Percentiles rank a stretch among this genome's conserved stretches.
Conservation (phyloP, 2,797 vertebrate species). For the Acanthopagrus latus region DNA sequence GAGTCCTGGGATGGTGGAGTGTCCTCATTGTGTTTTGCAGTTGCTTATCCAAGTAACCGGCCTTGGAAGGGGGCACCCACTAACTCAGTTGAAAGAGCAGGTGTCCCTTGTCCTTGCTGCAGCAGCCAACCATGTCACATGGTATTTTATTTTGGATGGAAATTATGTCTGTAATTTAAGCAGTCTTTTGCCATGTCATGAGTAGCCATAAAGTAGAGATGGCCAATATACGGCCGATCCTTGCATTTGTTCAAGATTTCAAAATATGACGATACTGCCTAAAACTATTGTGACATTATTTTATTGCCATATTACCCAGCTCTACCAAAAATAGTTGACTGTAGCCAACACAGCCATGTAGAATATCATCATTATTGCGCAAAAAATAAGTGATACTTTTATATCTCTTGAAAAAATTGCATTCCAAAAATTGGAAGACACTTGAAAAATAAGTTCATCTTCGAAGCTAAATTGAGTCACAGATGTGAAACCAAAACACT, state of each 20-base stretch:
- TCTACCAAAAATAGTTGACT: too few relatives aligned
- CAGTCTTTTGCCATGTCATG: not conserved
- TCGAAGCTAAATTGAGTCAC: not conserved
- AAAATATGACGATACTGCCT: too few relatives aligned
- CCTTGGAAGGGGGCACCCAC: too few relatives aligned
- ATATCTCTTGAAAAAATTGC: not conserved
- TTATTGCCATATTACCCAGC: too few relatives aligned
- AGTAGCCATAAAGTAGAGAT: not conserved
- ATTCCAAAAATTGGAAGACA: not conserved
- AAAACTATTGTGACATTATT: too few relatives aligned
- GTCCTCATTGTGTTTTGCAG: conserved; percentile 5
- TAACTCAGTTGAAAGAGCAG: too few relatives aligned
- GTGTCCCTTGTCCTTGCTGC: too few relatives aligned
- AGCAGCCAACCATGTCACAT: not conserved
- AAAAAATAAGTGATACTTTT: not conserved
- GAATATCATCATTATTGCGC: not conserved
- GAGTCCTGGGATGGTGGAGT: not conserved
- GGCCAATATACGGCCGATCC: too few relatives aligned
- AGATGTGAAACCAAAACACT: conserved; percentile 22
- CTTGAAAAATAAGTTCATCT: not conserved
- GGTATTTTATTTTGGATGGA: not conserved
- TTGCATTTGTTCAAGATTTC: too few relatives aligned
- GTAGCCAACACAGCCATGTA: not conserved
- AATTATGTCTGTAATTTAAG: not conserved
- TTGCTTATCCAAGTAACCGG: not conserved